phyloP scores from a whole-genome alignment of 2,797 vertebrate genomes.

The Eleutherodactylus coqui region DNA sequence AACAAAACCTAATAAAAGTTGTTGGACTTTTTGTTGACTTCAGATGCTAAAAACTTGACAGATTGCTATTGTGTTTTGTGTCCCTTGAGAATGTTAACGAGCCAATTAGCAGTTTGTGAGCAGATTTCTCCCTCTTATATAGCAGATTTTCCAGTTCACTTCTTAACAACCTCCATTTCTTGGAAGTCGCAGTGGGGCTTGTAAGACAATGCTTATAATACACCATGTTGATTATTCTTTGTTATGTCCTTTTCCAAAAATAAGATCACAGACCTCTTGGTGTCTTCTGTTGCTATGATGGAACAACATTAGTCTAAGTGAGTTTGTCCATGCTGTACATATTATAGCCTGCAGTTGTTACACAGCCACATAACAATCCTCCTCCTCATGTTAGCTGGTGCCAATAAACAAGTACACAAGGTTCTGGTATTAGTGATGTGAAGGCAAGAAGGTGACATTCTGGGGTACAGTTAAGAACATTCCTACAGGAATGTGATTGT shows the following conservation, averaged over 20 bases:
- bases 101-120: background rate
- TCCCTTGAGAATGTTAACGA: background rate
- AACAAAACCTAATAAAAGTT: too few species aligned
- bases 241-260: slow-evolving; percentile 51
- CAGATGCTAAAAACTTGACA: too few species aligned
- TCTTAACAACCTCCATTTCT: slow-evolving; percentile 58
- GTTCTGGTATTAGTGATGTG: background rate
- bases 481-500: too few species aligned
- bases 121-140: background rate
- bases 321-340: slow-evolving; percentile 46
- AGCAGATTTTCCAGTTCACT: slow-evolving; percentile 61
- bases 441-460: background rate
- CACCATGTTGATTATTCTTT: slow-evolving; percentile 17
- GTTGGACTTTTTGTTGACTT: too few species aligned
- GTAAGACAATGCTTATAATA: slow-evolving; percentile 61
- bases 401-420: too few species aligned
- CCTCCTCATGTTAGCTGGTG: background rate
- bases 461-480: background rate
- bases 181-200: slow-evolving; percentile 56
- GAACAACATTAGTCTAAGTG: slow-evolving; percentile 50
- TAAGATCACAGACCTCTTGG: slow-evolving; percentile 51
- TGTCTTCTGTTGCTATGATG: slow-evolving; percentile 48
- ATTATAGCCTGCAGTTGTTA: background rate
- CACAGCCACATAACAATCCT: background rate
- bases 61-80: background rate